Evolutionary conservation across 2,888 invertebrate species (phyloP), one percentile per base, ranked within the genome.

Genomic region (Eupeodes luniger): DNA sequence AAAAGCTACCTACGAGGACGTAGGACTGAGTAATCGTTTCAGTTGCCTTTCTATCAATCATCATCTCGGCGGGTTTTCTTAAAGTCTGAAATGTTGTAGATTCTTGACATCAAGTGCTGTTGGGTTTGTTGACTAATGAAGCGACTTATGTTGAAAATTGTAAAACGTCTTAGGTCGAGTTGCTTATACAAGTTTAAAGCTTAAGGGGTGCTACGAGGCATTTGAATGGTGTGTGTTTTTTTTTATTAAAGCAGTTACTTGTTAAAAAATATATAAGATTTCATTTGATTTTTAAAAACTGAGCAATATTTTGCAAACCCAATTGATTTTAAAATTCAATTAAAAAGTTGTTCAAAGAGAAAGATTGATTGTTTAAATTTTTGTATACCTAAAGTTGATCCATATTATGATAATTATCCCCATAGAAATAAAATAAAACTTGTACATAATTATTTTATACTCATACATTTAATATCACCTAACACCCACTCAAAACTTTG

Each of bases 111-210:
- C 81, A 67, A 81, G 74, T 49, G 19, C 57, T 74, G 62, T 49
- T 61, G 61, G 78, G 69, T 75, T 69, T 78, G 81, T 69, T 62
- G 78, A 75, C 85, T 78, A 85, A 85, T 82, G 85, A 85, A 57
- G 78, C 67, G 74, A 74, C 81, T 74, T 78, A 44, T 74, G 55
- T 44, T 64, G 47, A 27, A 36, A 27, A 66, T 44, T 64, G 36
- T 44, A 19, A n/a, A 66, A 53, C 34, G 51, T 62, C 70, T 34
- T 51, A 7, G 36, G 57, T 27, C 27, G 27, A 27, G 27, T 27
- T 27, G 1, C 1, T 27, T 27, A 64, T 64, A 34, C 57, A 61
- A 66, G 36, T 62, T 57, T n/a, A 40, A 62, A 10, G 40, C 62
- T 12, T 40, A 36, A 4, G 9, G 2, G 5, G 40, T 44, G 40